A percentile compares a stretch with the other conserved stretches of the same genome.
Conservation (phyloP, 2,797 vertebrate genomes). For the Lagorchestes hirsutus region DNA sequence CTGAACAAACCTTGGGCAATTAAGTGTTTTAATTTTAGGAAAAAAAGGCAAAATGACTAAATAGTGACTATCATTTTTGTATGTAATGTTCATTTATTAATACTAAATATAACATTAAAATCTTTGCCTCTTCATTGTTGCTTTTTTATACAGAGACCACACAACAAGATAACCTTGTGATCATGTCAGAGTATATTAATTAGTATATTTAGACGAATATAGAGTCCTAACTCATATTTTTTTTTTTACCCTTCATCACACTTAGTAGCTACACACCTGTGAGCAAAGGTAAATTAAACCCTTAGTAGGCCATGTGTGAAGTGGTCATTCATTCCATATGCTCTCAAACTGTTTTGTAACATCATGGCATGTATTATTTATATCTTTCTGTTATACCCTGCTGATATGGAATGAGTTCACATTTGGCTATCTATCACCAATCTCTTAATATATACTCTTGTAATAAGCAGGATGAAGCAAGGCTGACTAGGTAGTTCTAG, state of each 20-base stretch:
- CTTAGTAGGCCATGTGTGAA: constrained; percentile 35
- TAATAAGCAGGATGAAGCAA: constrained; percentile 26
- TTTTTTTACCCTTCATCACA: constrained; percentile 63
- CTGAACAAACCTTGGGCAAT: background rate
- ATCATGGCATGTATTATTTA: constrained; percentile 54
- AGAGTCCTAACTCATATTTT: constrained; percentile 21
- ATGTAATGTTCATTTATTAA: no score
- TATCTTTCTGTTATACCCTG: background rate
- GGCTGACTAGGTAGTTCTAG: constrained; percentile 3
- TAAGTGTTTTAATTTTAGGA: constrained; percentile 30
- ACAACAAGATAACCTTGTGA: background rate
- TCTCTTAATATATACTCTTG: constrained; percentile 37
- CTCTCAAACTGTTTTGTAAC: constrained; percentile 9
- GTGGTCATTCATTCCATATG: constrained; percentile 57
- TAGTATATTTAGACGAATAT: constrained; percentile 45
- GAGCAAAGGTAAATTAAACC: constrained; percentile 29
- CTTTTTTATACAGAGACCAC: background rate
- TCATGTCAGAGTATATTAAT: constrained; percentile 51
- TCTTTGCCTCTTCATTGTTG: background rate
- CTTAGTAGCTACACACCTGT: constrained; percentile 36
- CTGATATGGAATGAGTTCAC: constrained; percentile 51
- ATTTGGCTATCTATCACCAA: constrained; percentile 47
- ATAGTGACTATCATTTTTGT: constrained; percentile 5
- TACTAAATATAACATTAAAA: background rate
- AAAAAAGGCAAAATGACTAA: constrained; percentile 10